Evolutionary conservation across 2,113 vertebrate species (phyloP).

Genomic region (Sus scrofa): T2T-Sscrofa CM000813.6:31559501-31560000

Average conservation of each 20-base stretch:
- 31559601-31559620: not conserved
- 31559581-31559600: not conserved
- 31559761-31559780: not conserved
- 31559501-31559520: not conserved
- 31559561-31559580: not conserved
- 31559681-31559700: not conserved
- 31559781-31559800: not conserved
- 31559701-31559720: not conserved
- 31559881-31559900: not conserved
- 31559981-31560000: constrained; percentile 46
- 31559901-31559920: constrained; percentile 26
- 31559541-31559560: not conserved
- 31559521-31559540: not conserved
- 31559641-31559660: not conserved
- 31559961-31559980: not conserved
- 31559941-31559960: constrained; percentile 37
- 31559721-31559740: not conserved
- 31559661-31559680: not conserved
- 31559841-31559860: not conserved
- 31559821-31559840: not conserved
- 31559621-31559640: not conserved
- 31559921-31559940: not conserved
- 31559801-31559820: not conserved
- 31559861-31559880: not conserved
- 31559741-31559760: not conserved